Evolutionary conservation across 2,797 vertebrate species (phyloP).

Genomic region (Melanotaenia boesemani): DNA sequence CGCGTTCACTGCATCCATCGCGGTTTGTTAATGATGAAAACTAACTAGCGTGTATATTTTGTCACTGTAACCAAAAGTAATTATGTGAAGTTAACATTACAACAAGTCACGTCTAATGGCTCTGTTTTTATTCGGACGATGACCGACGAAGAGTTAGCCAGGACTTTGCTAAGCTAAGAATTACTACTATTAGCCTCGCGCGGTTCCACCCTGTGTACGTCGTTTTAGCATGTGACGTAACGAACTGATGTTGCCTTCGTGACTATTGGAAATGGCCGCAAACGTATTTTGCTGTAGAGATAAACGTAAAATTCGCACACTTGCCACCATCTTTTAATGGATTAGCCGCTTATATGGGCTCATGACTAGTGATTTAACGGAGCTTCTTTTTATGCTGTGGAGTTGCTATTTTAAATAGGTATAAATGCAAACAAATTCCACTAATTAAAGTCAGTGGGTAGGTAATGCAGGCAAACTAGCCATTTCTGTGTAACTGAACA

Average conservation of each 20-base stretch:
- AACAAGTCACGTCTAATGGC: accelerated
- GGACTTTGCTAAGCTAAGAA: slow-evolving; percentile 22
- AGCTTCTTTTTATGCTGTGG: background rate
- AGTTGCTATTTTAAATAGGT: background rate
- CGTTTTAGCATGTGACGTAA: slow-evolving; percentile 28
- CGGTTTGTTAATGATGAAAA: slow-evolving; percentile 11
- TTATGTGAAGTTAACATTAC: background rate
- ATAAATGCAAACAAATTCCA: background rate
- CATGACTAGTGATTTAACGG: background rate
- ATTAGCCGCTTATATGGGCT: background rate
- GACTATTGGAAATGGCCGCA: background rate
- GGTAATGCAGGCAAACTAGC: background rate
- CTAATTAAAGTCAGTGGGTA: background rate
- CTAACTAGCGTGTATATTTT: background rate
- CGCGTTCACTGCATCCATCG: slow-evolving; percentile 86
- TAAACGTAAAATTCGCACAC: background rate
- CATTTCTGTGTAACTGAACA: background rate
- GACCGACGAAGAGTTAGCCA: background rate
- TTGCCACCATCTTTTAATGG: background rate
- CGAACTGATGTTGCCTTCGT: background rate
- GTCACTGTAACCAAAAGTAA: slow-evolving; percentile 9
- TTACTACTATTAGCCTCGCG: slow-evolving; percentile 1
- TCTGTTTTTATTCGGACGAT: background rate
- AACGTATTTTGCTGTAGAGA: background rate
- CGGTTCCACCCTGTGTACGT: slow-evolving; percentile 14